Percentiles rank a stretch among this genome's conserved stretches.
phyloP scores from a whole-genome alignment of 1,140 invertebrate genomes.

The Danaus plexippus region DNA sequence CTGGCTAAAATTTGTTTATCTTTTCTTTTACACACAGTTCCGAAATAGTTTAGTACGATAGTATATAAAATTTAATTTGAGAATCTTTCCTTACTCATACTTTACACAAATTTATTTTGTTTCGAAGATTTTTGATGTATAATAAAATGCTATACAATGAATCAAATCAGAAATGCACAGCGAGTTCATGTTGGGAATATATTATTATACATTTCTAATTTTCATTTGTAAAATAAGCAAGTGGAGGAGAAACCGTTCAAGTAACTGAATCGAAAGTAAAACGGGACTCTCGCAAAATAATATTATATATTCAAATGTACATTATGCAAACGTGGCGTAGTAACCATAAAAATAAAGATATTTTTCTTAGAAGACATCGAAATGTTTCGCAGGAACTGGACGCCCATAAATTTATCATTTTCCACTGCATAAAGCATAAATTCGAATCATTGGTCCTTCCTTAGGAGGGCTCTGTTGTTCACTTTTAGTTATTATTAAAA shows the following conservation, averaged over 20 bases:
- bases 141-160: too few relatives aligned
- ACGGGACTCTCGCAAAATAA: not conserved
- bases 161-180: too few relatives aligned
- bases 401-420: constrained; percentile 69
- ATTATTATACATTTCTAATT: too few relatives aligned
- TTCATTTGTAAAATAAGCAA: too few relatives aligned
- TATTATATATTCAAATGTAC: constrained; percentile 23
- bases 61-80: too few relatives aligned
- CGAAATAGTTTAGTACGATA: too few relatives aligned
- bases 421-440: constrained; percentile 71
- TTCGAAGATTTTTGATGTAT: too few relatives aligned
- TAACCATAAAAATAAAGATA: constrained; percentile 64
- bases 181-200: too few relatives aligned
- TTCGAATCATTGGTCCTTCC: constrained; percentile 66
- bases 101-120: too few relatives aligned
- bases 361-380: constrained; percentile 38
- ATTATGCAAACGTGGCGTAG: constrained; percentile 66
- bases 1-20: constrained; percentile 54
- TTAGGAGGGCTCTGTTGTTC: constrained; percentile 28
- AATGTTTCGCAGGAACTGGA: constrained; percentile 63
- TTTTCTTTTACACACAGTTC: constrained; percentile 11
- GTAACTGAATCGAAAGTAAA: too few relatives aligned
- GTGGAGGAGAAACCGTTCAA: too few relatives aligned
- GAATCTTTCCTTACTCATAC: too few relatives aligned
- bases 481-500: constrained; percentile 28